phyloP scores from a whole-genome alignment of 1,140 invertebrate genomes.

The Hyposmocoma kahamanoa region DNA sequence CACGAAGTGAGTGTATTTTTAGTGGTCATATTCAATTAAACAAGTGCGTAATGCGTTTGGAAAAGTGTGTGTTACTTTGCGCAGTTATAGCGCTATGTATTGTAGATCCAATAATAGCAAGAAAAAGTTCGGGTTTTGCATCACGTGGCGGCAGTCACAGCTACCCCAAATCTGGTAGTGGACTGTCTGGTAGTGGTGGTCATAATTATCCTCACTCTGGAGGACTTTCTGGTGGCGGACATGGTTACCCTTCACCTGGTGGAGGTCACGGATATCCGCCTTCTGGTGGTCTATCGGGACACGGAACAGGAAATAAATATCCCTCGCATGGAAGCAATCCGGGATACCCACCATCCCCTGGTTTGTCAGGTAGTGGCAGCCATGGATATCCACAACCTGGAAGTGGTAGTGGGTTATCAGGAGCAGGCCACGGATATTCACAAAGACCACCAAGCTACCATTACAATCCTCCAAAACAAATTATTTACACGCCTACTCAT shows the following conservation, averaged over 20 bases:
- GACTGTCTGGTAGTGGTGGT: conserved; percentile 31
- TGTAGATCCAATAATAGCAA: conserved; percentile 28
- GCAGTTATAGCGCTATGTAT: conserved; percentile 32
- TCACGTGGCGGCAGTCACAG: conserved; percentile 31
- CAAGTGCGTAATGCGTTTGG: conserved; percentile 7
- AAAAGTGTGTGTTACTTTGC: conserved; percentile 24
- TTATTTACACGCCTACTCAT: conserved; percentile 40
- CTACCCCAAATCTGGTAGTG: conserved; percentile 31
- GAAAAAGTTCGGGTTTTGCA: conserved; percentile 34
- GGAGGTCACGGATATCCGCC: conserved; percentile 38
- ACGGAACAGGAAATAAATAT: conserved; percentile 3
- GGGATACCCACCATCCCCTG: conserved; percentile 19
- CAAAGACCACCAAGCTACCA: too few species aligned
- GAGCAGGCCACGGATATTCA: conserved; percentile 29
- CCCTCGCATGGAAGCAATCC: conserved; percentile 23
- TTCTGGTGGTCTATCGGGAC: conserved; percentile 34
- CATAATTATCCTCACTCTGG: conserved; percentile 24
- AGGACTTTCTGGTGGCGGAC: conserved; percentile 9
- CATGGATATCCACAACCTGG: conserved; percentile 38
- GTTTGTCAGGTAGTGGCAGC: conserved; percentile 12
- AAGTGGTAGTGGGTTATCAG: conserved; percentile 26
- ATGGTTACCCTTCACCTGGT: conserved; percentile 28
- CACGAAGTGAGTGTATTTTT: background rate
- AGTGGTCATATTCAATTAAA: background rate
- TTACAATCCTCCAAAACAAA: conserved; percentile 56